Percentiles rank a stretch among this genome's conserved stretches.
These are phyloP conservation scores for Phaenicophaeus curvirostris DNA, from an alignment of 2,797 vertebrate species.

Conservation along the genomic window DNA sequence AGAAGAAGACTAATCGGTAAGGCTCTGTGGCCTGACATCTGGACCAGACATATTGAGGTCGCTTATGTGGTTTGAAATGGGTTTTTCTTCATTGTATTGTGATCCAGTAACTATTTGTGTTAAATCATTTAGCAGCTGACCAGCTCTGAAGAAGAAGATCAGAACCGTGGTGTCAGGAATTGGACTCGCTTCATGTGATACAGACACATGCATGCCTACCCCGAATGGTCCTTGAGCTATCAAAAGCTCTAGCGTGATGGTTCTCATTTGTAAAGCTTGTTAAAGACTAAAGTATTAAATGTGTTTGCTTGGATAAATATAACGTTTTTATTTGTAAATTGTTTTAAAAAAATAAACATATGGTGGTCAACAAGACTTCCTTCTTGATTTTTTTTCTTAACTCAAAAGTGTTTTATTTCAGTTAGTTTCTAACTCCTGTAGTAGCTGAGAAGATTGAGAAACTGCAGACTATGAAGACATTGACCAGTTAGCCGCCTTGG, in stretches of 20 bases:
- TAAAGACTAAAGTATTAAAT: conserved; percentile 75
- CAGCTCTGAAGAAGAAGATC: conserved; percentile 77
- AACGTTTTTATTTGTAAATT: conserved; percentile 77
- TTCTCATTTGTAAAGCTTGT: conserved; percentile 79
- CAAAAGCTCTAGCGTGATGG: conserved; percentile 66
- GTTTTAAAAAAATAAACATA: conserved; percentile 78
- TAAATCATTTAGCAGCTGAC: conserved; percentile 77
- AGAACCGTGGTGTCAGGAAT: conserved; percentile 76
- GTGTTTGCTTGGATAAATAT: conserved; percentile 74
- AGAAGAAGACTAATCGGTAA: conserved; percentile 79
- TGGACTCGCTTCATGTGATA: conserved; percentile 73
- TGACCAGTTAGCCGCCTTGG: neutral
- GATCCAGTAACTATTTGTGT: conserved; percentile 77
- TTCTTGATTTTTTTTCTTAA: conserved; percentile 54
- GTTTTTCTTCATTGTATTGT: conserved; percentile 74
- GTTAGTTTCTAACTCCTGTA: neutral
- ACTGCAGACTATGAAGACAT: neutral
- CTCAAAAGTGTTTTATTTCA: neutral
- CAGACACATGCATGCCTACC: conserved; percentile 74
- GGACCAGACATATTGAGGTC: conserved; percentile 70
- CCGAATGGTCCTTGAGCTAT: conserved; percentile 54
- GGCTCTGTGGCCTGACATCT: conserved; percentile 71
- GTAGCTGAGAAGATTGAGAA: neutral
- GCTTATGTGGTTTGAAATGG: conserved; percentile 74
- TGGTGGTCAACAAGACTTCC: conserved; percentile 61